Evolutionary conservation across 1,140 invertebrate species (phyloP), one percentile per base, ranked within the genome.

Genomic region (Caerostris extrusa): DNA sequence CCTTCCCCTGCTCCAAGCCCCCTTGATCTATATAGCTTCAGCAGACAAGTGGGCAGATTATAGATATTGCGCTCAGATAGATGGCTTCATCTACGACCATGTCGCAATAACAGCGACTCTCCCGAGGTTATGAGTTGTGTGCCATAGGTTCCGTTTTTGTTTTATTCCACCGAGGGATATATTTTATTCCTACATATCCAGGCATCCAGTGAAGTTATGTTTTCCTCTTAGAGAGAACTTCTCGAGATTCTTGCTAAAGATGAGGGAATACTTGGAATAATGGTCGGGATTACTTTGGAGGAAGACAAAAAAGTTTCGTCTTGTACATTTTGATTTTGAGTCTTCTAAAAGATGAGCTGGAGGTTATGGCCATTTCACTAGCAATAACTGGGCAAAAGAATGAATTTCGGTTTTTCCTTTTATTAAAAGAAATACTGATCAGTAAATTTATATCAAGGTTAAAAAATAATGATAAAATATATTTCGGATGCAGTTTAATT

Each of bases 31-130:
- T 91, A 85, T 67, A 77, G 56, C 81, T 56, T 1, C 7, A 3
- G 12, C 34, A 67, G 77, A 91, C 90, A 91, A 91, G 90, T 91
- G 90, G 81, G 77, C 55, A 91, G 90, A 91, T 91, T 91, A 91
- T 91, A 91, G 90, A 91, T 91, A 91, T 91, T 91, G 77, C 58
- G 6, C 6, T 17, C 58, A 91, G 90, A 91, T 91, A 91, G 90
- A 91, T 91, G 90, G 57, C 90, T 85, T 91, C 90, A 91, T 91
- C 90, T 91, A 50, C 14, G 53, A 60, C 55, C 50, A 60, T 85
- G 81, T 91, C 90, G 58, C 81, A 85, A 91, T 91, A 91, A 91
- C 81, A 50, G 90, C 50, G 17, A 10, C 19, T 7, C 71, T 91
- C 71, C n/a, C 34, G 69, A 60, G 55, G 67, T 50, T 90, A 90